Base-by-base conservation (phyloP, 1,140 invertebrate genomes). In the Cephus cinctus region DNA sequence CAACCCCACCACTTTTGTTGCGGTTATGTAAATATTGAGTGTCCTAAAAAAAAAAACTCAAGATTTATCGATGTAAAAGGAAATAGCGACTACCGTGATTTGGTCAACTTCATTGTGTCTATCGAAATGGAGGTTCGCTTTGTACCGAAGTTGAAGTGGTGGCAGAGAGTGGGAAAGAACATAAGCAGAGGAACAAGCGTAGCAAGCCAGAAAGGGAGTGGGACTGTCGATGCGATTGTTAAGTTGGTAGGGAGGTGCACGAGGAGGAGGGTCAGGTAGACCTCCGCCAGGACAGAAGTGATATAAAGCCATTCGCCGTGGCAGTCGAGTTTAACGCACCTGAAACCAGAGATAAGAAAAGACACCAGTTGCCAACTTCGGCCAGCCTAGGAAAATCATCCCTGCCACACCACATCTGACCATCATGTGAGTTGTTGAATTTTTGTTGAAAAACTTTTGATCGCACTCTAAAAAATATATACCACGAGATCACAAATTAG, bases 401-500 rank as follows among this genome's bases (percentile, higher is more conserved):
- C 56, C 49, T 61, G 61, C 69, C 70, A 70, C 70, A 72, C 70
- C 69, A 72, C 62, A 56, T 57, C 62, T 50, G 42, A 69, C 54
- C 69, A 71, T 67, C 69, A 75, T 72, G 72, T 75, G 45, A 75
- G 72, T 71, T 20, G 19, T 15, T 36, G n/a, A n/a, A n/a, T n/a
- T n/a, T n/a, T n/a, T n/a, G n/a, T n/a, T n/a, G n/a, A n/a, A n/a
- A n/a, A n/a, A n/a, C n/a, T n/a, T n/a, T n/a, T n/a, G n/a, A n/a
- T n/a, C n/a, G n/a, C n/a, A n/a, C n/a, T n/a, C n/a, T n/a, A n/a
- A n/a, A n/a, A n/a, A n/a, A n/a, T n/a, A n/a, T 27, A 6, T 6
- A 27, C 25, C 25, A 27, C 25, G 6, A 8, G 6, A 27, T 27
- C 25, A 8, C n/a, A 27, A 27, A 8, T 27, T 6, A 27, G 25